A percentile compares a stretch with the other conserved stretches of the same genome.
These are phyloP conservation scores for Zaprionus inermis DNA, from an alignment of 1,140 invertebrate genomes.

Conservation along the genomic window DNA sequence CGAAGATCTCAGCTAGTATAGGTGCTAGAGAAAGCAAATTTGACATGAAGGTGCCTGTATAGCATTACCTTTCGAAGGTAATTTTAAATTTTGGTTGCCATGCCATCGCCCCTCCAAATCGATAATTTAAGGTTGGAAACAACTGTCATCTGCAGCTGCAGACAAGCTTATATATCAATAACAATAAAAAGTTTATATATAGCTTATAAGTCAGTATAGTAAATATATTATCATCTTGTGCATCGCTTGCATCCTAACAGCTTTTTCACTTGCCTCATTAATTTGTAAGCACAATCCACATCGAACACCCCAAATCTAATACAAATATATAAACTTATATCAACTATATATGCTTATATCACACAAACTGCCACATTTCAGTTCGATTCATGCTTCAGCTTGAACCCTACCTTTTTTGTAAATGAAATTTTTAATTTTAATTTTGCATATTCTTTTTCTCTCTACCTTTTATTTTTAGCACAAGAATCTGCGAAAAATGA, in stretches of 20 bases:
- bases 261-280: not conserved
- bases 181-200: too few species aligned
- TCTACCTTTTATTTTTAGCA: conserved; percentile 78
- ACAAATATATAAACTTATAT: not conserved
- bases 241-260: not conserved
- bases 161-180: too few species aligned
- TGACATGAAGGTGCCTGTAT: too few species aligned
- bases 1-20: too few species aligned
- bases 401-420: conserved; percentile 20
- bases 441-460: conserved; percentile 38
- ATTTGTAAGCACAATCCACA: not conserved
- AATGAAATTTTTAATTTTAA: conserved; percentile 34
- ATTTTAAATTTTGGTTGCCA: too few species aligned
- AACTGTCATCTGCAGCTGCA: too few species aligned
- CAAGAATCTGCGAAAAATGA: conserved; percentile 84
- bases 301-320: not conserved
- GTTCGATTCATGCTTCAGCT: conserved; percentile 16
- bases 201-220: not conserved
- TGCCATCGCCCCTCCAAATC: too few species aligned
- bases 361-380: not conserved
- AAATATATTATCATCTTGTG: not conserved
- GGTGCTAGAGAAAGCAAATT: too few species aligned
- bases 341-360: not conserved
- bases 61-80: too few species aligned
- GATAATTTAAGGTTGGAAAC: too few species aligned